A percentile compares a stretch with the other conserved stretches of the same genome.
Conservation (phyloP, 2,797 vertebrate species). For the Acrossocheilus fasciatus region DNA sequence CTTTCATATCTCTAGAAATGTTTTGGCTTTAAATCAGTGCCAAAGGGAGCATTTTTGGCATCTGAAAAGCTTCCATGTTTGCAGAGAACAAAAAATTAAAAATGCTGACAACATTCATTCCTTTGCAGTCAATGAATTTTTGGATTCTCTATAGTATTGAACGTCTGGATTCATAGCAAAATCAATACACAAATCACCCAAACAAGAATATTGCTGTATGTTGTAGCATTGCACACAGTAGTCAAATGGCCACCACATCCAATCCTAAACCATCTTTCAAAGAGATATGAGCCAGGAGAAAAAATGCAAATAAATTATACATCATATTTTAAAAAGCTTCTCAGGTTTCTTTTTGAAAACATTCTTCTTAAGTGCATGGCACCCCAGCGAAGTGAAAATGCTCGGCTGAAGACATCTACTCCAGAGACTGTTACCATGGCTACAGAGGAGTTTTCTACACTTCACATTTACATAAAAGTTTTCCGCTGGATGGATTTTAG, state of each 20-base stretch:
- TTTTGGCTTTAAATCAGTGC: background rate
- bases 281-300: conserved; percentile 71
- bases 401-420: conserved; percentile 65
- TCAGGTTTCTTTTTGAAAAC: conserved; percentile 77
- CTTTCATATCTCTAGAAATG: background rate
- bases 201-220: background rate
- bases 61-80: background rate
- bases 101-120: background rate
- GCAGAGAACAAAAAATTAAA: background rate
- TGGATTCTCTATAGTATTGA: background rate
- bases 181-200: background rate
- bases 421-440: conserved; percentile 75
- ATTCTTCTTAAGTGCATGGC: conserved; percentile 78
- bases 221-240: background rate
- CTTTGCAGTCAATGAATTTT: background rate
- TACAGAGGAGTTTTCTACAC: conserved; percentile 65
- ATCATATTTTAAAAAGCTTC: conserved; percentile 83
- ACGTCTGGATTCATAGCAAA: conserved; percentile 15
- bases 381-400: conserved; percentile 67
- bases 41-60: background rate
- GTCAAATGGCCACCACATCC: conserved; percentile 51
- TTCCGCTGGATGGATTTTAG: conserved; percentile 56
- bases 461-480: conserved; percentile 72
- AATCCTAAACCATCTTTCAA: conserved; percentile 65
- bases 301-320: conserved; percentile 85